These are phyloP conservation scores for Callimorpha dominula DNA, from an alignment of 2,888 invertebrate species.

Conservation along the genomic window DNA sequence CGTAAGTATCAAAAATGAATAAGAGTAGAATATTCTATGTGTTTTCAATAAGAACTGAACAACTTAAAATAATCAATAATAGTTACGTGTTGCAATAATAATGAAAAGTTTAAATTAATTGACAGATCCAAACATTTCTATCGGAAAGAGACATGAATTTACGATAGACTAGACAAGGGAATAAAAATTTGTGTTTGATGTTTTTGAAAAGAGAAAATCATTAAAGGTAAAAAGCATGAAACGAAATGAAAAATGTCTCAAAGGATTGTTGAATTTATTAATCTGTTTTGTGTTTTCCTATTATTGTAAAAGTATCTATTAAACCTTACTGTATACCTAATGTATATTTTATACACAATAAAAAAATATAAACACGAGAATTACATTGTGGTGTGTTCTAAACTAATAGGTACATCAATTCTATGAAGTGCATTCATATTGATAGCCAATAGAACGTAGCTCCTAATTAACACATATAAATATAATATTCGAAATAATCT, in stretches of 20 bases:
- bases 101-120: slow-evolving; percentile 52
- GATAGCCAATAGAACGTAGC: slow-evolving; percentile 49
- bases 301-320: slow-evolving; percentile 20
- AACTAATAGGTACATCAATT: slow-evolving; percentile 42
- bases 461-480: slow-evolving; percentile 30
- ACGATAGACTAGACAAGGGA: slow-evolving; percentile 43
- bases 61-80: slow-evolving; percentile 31
- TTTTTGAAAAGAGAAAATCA: slow-evolving; percentile 85
- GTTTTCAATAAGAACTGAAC: slow-evolving; percentile 34
- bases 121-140: slow-evolving; percentile 58
- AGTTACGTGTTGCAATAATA: slow-evolving; percentile 45
- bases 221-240: slow-evolving; percentile 60
- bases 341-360: not conserved
- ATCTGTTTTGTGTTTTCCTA: slow-evolving; percentile 28
- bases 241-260: slow-evolving; percentile 40
- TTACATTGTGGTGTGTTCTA: slow-evolving; percentile 34
- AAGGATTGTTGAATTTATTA: slow-evolving; percentile 24
- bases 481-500: slow-evolving; percentile 45
- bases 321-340: not conserved
- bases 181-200: slow-evolving; percentile 72
- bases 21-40: slow-evolving; percentile 11
- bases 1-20: not conserved
- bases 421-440: slow-evolving; percentile 60
- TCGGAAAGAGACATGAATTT: slow-evolving; percentile 48
- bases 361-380: slow-evolving; percentile 8